Evolutionary conservation across 2,888 invertebrate species (phyloP).

Genomic region (Drosophila mimetica): DNA sequence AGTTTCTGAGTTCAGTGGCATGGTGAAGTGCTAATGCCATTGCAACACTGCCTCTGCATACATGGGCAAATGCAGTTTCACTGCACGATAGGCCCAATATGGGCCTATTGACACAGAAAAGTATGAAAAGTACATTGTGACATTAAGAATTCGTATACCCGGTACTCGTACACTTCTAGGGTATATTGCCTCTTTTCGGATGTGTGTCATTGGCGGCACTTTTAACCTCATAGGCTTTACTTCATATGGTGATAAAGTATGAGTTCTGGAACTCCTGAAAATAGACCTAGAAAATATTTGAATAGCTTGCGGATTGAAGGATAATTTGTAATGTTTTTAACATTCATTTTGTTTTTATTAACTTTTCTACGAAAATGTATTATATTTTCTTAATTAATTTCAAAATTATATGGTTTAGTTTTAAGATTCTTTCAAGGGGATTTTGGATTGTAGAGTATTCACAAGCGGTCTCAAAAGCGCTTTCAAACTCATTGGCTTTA

Average conservation of each 20-base stretch:
- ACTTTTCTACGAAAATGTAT: no score
- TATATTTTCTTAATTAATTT: neutral
- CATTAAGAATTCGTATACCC: slow-evolving; percentile 32
- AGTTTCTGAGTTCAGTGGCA: slow-evolving; percentile 44
- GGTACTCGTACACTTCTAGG: slow-evolving; percentile 11
- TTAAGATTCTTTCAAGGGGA: neutral
- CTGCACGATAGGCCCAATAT: slow-evolving; percentile 39
- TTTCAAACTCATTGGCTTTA: no score
- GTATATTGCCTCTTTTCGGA: slow-evolving; percentile 24
- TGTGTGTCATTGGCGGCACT: slow-evolving; percentile 29
- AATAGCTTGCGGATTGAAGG: neutral
- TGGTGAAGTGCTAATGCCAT: slow-evolving; percentile 49
- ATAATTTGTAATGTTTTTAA: neutral
- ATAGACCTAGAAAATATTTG: no score
- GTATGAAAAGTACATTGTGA: slow-evolving; percentile 51
- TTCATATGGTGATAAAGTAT: no score
- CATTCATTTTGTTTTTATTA: neutral
- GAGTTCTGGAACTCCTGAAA: neutral
- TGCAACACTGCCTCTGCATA: slow-evolving; percentile 24
- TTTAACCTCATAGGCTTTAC: slow-evolving; percentile 1
- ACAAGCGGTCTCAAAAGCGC: no score
- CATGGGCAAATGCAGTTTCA: slow-evolving; percentile 44
- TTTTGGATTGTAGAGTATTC: no score
- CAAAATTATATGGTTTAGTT: no score
- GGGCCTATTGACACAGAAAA: slow-evolving; percentile 47